phyloP scores from a whole-genome alignment of 2,113 vertebrate genomes.

The Naja naja region DNA sequence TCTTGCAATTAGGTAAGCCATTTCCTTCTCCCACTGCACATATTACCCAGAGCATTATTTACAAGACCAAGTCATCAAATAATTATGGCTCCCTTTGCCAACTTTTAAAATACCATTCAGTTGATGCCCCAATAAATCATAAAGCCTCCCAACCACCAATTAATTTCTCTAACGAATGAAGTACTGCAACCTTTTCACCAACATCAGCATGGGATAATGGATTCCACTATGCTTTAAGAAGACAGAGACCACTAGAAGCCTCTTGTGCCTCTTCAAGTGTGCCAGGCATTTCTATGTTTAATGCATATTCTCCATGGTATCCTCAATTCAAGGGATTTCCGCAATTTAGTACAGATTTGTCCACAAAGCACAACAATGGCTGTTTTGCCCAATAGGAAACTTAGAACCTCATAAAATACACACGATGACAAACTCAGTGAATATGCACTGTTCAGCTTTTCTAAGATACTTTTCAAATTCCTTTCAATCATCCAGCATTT shows the following conservation, averaged over 20 bases:
- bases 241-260: not conserved
- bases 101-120: not conserved
- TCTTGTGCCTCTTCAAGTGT: not conserved
- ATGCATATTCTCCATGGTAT: not conserved
- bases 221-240: not conserved
- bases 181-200: not conserved
- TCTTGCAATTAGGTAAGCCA: not conserved
- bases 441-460: not conserved
- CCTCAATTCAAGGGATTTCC: not conserved
- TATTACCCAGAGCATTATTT: not conserved
- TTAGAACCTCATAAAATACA: not conserved
- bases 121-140: not conserved
- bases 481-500: not conserved
- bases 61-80: not conserved
- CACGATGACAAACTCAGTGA: not conserved
- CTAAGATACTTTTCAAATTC: not conserved
- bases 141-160: not conserved
- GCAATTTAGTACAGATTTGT: not conserved
- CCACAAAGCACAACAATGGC: not conserved
- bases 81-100: not conserved
- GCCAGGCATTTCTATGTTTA: not conserved
- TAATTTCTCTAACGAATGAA: not conserved
- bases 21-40: not conserved
- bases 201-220: no score
- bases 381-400: not conserved